These are phyloP conservation scores for Crenichthys baileyi DNA, from an alignment of 2,797 vertebrate species.

Conservation along the genomic window DNA sequence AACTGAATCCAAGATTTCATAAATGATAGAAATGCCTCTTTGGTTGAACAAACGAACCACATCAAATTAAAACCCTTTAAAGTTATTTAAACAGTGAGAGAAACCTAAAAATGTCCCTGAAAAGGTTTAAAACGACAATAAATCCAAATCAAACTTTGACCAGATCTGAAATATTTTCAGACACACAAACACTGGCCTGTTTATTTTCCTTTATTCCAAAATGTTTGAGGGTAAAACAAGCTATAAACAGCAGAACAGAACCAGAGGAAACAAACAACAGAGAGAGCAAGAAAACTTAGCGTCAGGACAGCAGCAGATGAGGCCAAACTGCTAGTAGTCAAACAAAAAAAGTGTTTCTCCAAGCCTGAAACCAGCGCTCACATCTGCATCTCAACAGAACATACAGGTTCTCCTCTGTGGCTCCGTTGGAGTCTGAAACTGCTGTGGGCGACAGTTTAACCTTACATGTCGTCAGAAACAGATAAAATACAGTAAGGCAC, in stretches of 20 bases:
- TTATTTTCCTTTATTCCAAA: conserved; percentile 79
- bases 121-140: background rate
- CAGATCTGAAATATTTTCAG: background rate
- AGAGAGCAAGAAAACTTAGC: background rate
- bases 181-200: background rate
- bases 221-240: conserved; percentile 78
- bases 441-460: conserved; percentile 5
- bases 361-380: background rate
- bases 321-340: conserved; percentile 24
- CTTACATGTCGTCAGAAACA: conserved; percentile 29
- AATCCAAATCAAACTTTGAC: background rate
- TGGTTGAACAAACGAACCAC: no score
- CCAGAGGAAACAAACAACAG: conserved; percentile 48
- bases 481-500: conserved; percentile 73
- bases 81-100: no score
- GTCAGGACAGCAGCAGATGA: background rate
- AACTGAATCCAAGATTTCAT: no score
- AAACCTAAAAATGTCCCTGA: no score
- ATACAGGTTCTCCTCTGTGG: conserved; percentile 20
- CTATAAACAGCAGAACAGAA: conserved; percentile 81
- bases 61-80: no score
- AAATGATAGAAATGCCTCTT: no score
- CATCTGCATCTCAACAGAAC: conserved; percentile 39
- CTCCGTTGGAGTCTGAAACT: conserved; percentile 7
- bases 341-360: background rate